These are phyloP conservation scores for Danio kyathit DNA, from an alignment of 2,797 vertebrate genomes.

Conservation along the genomic window DNA sequence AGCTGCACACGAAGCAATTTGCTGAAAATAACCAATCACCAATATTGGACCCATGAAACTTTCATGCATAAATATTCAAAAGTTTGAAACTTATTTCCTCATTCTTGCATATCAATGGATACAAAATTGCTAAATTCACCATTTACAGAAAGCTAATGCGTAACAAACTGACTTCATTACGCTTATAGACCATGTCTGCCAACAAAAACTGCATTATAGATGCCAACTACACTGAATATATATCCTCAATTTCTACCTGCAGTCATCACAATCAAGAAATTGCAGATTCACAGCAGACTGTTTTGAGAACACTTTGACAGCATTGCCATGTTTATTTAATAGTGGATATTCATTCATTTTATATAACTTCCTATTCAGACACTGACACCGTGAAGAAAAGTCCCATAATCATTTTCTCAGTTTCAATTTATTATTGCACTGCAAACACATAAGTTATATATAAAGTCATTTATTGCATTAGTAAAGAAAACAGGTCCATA, in stretches of 20 bases:
- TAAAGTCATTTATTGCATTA: background rate
- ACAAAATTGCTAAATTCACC: background rate
- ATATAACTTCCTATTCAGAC: background rate
- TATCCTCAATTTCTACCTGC: background rate
- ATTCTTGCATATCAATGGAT: conserved; percentile 5
- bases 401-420: background rate
- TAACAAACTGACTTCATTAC: background rate
- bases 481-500: background rate
- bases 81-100: background rate
- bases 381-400: background rate
- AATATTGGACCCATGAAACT: conserved; percentile 28
- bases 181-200: background rate
- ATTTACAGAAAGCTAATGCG: background rate
- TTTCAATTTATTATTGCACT: background rate
- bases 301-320: background rate
- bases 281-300: conserved; percentile 17
- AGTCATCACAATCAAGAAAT: background rate
- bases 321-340: conserved; percentile 15
- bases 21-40: conserved; percentile 45
- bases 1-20: conserved; percentile 36
- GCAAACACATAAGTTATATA: background rate
- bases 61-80: conserved; percentile 31
- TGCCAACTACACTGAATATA: background rate
- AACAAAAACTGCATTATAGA: background rate
- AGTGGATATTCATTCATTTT: background rate